These are phyloP conservation scores for Eptatretus burgeri DNA, from an alignment of 2,113 vertebrate species.

Conservation along the genomic window DNA sequence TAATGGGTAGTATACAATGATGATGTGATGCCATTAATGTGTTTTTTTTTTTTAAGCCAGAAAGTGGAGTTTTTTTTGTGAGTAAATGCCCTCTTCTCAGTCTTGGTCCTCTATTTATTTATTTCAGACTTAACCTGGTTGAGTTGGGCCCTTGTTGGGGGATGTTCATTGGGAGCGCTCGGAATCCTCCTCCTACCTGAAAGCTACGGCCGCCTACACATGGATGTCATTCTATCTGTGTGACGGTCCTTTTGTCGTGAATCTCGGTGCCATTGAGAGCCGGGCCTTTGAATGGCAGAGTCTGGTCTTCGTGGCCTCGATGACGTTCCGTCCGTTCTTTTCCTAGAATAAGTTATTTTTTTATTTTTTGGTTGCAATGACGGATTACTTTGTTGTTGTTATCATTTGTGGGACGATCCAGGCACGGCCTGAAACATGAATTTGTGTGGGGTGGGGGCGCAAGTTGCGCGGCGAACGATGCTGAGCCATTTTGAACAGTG, in stretches of 20 bases:
- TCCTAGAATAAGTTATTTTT: no score
- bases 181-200: constrained; percentile 81
- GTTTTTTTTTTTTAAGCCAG: neutral
- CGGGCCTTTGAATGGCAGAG: no score
- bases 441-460: no score
- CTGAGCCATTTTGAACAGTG: no score
- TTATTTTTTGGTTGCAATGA: no score
- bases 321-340: no score
- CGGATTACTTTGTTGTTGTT: no score
- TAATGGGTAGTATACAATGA: neutral
- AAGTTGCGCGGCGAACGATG: no score
- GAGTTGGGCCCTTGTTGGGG: constrained; percentile 88
- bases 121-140: constrained; percentile 69
- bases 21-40: neutral
- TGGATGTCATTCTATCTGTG: constrained; percentile 78
- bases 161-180: constrained; percentile 64
- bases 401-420: no score
- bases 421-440: no score
- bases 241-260: constrained; percentile 14
- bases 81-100: constrained; percentile 9
- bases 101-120: constrained; percentile 7
- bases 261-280: no score
- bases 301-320: no score
- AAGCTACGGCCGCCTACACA: constrained; percentile 86
- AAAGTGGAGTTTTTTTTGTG: constrained; percentile 8